Evolutionary conservation across 2,113 vertebrate genomes (phyloP).

Genomic region (Anseranas semipalmata): DNA sequence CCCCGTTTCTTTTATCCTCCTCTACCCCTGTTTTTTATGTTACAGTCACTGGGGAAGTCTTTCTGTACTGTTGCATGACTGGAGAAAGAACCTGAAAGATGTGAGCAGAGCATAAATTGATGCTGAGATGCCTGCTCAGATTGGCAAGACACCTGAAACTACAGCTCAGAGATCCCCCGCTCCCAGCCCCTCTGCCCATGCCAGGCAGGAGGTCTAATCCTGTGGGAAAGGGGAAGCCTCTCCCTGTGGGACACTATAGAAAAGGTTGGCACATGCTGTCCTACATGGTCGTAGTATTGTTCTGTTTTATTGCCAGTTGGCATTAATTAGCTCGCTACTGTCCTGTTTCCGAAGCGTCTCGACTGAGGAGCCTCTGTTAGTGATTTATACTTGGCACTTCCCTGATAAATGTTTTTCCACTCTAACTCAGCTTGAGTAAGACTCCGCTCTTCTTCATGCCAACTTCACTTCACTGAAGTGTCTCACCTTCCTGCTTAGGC

Average conservation of each 20-base stretch:
- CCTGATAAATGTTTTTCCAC: neutral
- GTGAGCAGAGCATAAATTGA: neutral
- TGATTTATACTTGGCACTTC: conserved; percentile 18
- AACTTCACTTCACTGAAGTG: neutral
- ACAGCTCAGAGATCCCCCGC: neutral
- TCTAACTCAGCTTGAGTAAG: conserved; percentile 20
- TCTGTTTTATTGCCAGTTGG: neutral
- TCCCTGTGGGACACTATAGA: neutral
- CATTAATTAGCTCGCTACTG: neutral
- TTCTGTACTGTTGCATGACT: neutral
- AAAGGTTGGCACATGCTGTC: neutral
- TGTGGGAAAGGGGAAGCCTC: neutral
- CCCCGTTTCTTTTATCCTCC: neutral
- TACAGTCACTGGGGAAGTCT: neutral
- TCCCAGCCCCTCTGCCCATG: neutral
- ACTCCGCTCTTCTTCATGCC: neutral
- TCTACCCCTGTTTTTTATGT: neutral
- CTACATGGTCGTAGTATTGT: neutral
- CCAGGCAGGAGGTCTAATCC: neutral
- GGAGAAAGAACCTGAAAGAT: neutral
- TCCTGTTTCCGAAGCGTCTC: conserved; percentile 3
- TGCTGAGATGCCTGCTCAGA: neutral
- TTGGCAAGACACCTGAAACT: neutral
- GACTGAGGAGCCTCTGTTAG: neutral
- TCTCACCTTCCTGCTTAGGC: neutral